Evolutionary conservation across 2,888 invertebrate species (phyloP), one percentile per base, ranked within the genome.

Genomic region (Antheraea yamamai): DNA sequence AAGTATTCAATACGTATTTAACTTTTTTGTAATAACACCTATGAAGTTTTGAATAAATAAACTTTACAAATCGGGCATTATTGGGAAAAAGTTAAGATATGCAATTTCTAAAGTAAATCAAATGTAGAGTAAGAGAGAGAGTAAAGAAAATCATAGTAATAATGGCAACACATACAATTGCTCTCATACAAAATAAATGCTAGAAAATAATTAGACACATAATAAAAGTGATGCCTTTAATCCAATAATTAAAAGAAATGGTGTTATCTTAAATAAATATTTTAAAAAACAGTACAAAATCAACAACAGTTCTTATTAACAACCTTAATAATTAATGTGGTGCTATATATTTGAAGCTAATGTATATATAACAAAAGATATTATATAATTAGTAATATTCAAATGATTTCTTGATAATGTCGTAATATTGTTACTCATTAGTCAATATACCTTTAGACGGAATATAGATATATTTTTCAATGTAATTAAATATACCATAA

Each of bases 191-290:
- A 20, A 55, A 20, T 55, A 55, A 55, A 55, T 55, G 7, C 7
- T 4, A 61, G 35, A 26, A 68, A 68, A 68, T 35, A 12, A 68
- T 35, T 7, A 30, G 2, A 16, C 20, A 26, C 30, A 35, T 14
- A 30, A 35, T 68, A 35, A 18, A 68, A 68, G 18, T 76, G 73
- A 39, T 61, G 73, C 74, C 78, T 79, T 61, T 80, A 79, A 80
- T 80, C 55, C n/a, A 55, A 35, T 6, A 35, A 35, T 16, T 30
- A 18, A 55, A 55, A 35, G 35, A 16, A 73, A 52, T 30, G 30
- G 1, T 26, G 23, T 55, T 58, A 72, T 2, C 26, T 23, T 23
- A 52, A 72, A 72, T 51, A 61, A 72, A 72, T 72, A 66, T 39
- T 39, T 30, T 30, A 18, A 66, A 68, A 68, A 61, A 23, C 61